These are phyloP conservation scores for Suricata suricatta DNA, from an alignment of 2,113 vertebrate genomes.

Conservation along the genomic window DNA sequence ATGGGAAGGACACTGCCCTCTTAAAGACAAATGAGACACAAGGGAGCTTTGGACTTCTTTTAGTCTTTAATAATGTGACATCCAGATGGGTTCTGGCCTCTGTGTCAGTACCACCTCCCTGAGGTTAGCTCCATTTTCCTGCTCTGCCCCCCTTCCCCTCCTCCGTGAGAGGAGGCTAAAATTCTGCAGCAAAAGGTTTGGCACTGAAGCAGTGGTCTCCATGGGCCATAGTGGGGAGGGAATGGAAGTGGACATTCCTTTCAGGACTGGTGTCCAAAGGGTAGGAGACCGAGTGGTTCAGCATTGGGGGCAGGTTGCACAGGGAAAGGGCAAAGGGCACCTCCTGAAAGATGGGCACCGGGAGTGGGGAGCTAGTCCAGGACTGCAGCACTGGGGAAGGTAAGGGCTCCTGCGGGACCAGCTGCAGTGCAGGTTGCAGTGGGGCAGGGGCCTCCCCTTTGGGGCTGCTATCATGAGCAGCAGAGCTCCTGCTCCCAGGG, in stretches of 20 bases:
- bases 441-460: not conserved
- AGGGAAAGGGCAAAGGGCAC: slow-evolving; percentile 50
- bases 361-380: not conserved
- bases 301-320: slow-evolving; percentile 70
- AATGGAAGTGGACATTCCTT: slow-evolving; percentile 59
- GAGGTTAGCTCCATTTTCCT: slow-evolving; percentile 34
- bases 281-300: slow-evolving; percentile 78
- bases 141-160: not conserved
- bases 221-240: slow-evolving; percentile 61
- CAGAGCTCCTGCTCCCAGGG: not conserved
- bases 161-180: slow-evolving; percentile 23
- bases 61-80: slow-evolving; percentile 54
- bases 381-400: not conserved
- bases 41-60: not conserved
- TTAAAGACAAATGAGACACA: slow-evolving; percentile 20
- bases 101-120: not conserved
- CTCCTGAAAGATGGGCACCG: slow-evolving; percentile 74
- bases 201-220: slow-evolving; percentile 17
- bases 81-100: not conserved
- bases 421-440: not conserved
- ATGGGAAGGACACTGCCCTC: not conserved
- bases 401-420: not conserved
- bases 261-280: slow-evolving; percentile 66
- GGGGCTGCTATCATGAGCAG: not conserved
- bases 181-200: slow-evolving; percentile 66